Evolutionary conservation across 1,140 invertebrate species (phyloP), one percentile per base, ranked within the genome.

Genomic region (Aporrectodea caliginosa): DNA sequence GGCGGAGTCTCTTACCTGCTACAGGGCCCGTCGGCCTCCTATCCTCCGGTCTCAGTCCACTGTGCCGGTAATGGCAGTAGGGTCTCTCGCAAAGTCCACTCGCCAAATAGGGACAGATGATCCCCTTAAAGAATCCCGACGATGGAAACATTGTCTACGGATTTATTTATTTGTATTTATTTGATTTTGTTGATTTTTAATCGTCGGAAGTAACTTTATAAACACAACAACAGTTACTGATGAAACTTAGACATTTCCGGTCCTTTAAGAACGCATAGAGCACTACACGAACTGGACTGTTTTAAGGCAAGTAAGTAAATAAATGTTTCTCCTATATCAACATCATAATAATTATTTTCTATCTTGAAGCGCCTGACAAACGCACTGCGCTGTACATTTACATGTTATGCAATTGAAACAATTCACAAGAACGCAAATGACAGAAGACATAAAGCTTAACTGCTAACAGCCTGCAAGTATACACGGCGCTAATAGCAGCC

Each of bases 21-120:
- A n/a, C 29, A 69, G 16, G 2, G 29, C 68, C 35, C 2, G 27
- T 30, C 32, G 22, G 2, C 22, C 2, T 70, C 68, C 69, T 73
- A 1, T 32, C 27, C 69, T 27, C 69, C n/a, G 27, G 16, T 1
- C 14, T 32, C 68, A 82, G 92, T 84, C 91, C 92, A 83, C 91
- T 89, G 89, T 96, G 95, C 86, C 93, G 92, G 86, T 94, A 96
- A 88, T 95, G 94, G 89, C 94, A 96, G 87, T 95, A 94, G 29
- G 94, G 93, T 84, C 94, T 91, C 82, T 93, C 92, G 88, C 95
- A 96, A 73, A 90, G 87, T 68, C 92, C 92, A 86, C 90, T 92
- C 82, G 93, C 91, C 85, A 91, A 94, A 90, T 93, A 95, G 35
- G 94, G 94, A 88, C 95, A 96, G 82, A 91, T 91, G 75, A 94